Evolutionary conservation across 2,888 invertebrate genomes (phyloP).

Genomic region (Pammene aurita): DNA sequence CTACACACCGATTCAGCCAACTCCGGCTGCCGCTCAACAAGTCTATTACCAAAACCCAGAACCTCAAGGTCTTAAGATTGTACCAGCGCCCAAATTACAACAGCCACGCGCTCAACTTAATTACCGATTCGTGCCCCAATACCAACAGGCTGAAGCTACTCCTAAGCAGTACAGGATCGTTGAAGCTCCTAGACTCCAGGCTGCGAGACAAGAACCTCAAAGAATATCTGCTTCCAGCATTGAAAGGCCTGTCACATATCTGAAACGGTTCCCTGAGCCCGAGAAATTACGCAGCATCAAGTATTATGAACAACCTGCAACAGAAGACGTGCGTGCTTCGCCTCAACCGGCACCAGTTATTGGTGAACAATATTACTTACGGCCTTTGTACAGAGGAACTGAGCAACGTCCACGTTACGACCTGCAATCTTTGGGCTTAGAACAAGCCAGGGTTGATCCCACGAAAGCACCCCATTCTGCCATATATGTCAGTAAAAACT

Average conservation of each 20-base stretch:
- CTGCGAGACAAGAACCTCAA: conserved; percentile 65
- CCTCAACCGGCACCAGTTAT: conserved; percentile 62
- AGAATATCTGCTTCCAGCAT: conserved; percentile 60
- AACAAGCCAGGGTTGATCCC: conserved; percentile 61
- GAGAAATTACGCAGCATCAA: conserved; percentile 71
- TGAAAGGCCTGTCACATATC: conserved; percentile 72
- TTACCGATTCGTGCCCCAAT: conserved; percentile 69
- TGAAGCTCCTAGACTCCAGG: conserved; percentile 64
- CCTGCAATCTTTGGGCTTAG: conserved; percentile 52
- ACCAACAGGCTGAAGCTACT: conserved; percentile 68
- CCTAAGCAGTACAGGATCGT: conserved; percentile 74
- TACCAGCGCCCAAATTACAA: conserved; percentile 74
- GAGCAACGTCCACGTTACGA: conserved; percentile 72
- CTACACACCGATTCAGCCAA: conserved; percentile 61
- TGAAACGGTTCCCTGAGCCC: conserved; percentile 71
- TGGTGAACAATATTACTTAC: conserved; percentile 71
- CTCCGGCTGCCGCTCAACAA: conserved; percentile 58
- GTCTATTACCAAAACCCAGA: conserved; percentile 70
- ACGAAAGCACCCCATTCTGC: conserved; percentile 73
- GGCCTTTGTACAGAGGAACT: conserved; percentile 66
- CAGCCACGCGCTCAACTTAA: conserved; percentile 57
- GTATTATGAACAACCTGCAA: conserved; percentile 63
- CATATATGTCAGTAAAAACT: conserved; percentile 74
- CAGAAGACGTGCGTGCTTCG: conserved; percentile 55
- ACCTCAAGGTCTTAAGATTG: conserved; percentile 74